Percentiles rank a stretch among this genome's conserved stretches.
These are phyloP conservation scores for Drosophila gunungcola DNA, from an alignment of 1,140 invertebrate species.

Conservation along the genomic window DNA sequence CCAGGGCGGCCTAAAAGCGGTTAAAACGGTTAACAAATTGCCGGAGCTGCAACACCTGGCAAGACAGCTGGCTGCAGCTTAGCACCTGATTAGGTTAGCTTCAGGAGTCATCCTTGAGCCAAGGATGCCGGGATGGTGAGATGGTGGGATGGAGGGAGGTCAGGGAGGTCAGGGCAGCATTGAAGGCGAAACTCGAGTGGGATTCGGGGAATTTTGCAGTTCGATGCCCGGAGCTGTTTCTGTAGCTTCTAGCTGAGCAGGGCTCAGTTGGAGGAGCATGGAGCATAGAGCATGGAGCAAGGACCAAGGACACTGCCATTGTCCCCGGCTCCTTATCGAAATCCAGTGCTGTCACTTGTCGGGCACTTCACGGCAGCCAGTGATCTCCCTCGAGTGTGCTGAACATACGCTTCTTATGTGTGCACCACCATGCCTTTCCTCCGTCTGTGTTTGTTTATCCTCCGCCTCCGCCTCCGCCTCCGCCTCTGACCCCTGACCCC, in stretches of 20 bases:
- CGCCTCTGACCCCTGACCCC: slow-evolving; percentile 36
- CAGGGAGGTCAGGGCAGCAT: neutral
- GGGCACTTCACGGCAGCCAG: slow-evolving; percentile 72
- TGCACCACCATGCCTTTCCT: slow-evolving; percentile 1
- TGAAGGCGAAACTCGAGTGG: slow-evolving; percentile 10
- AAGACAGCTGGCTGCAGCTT: slow-evolving; percentile 31
- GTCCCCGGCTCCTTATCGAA: slow-evolving; percentile 50
- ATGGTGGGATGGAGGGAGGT: neutral
- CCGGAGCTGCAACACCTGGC: slow-evolving; percentile 1
- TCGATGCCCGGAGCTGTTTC: slow-evolving; percentile 16
- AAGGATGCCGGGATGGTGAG: neutral
- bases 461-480: slow-evolving; percentile 1
- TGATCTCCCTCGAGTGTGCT: slow-evolving; percentile 80
- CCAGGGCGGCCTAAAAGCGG: neutral
- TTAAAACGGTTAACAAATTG: slow-evolving; percentile 16
- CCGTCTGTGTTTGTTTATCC: slow-evolving; percentile 39
- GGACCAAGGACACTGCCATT: slow-evolving; percentile 35
- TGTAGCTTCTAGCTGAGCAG: slow-evolving; percentile 1
- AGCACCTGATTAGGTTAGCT: slow-evolving; percentile 55
- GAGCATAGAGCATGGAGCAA: neutral
- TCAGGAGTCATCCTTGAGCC: neutral
- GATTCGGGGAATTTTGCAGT: slow-evolving; percentile 12
- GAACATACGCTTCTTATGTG: slow-evolving; percentile 60
- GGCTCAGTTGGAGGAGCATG: slow-evolving; percentile 13
- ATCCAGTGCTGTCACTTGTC: slow-evolving; percentile 64